These are phyloP conservation scores for Gnatocerus cornutus DNA, from an alignment of 2,888 invertebrate species.

Conservation along the genomic window DNA sequence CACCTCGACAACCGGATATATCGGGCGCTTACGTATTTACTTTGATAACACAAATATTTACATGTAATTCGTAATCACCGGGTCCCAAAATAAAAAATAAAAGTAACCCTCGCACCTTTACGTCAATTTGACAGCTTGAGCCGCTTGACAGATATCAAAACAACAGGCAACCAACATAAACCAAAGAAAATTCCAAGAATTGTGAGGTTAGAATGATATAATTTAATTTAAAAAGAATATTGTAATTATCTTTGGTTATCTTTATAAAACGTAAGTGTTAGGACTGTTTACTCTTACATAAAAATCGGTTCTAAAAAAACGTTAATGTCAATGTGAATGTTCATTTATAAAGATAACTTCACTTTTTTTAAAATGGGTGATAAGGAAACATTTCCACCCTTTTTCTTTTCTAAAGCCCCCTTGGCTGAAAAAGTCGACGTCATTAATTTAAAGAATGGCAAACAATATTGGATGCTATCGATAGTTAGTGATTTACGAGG, in stretches of 20 bases:
- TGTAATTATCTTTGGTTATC: too few relatives aligned
- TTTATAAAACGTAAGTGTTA: too few relatives aligned
- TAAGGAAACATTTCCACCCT: slow-evolving; percentile 21
- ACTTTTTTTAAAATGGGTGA: slow-evolving; percentile 32
- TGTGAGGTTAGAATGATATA: slow-evolving; percentile 12
- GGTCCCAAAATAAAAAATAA: slow-evolving; percentile 35
- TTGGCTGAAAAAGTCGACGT: slow-evolving; percentile 34
- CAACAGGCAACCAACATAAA: background rate
- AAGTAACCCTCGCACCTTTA: slow-evolving; percentile 3
- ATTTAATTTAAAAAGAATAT: too few relatives aligned
- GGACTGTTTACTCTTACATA: too few relatives aligned
- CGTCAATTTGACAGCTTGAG: slow-evolving; percentile 17
- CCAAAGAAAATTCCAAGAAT: background rate
- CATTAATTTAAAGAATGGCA: slow-evolving; percentile 52
- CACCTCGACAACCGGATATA: background rate
- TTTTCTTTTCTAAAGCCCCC: slow-evolving; percentile 39
- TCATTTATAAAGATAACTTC: slow-evolving; percentile 23
- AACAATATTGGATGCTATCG: slow-evolving; percentile 57
- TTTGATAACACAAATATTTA: slow-evolving; percentile 27
- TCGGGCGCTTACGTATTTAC: background rate
- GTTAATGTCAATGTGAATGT: too few relatives aligned
- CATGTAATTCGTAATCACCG: slow-evolving; percentile 12
- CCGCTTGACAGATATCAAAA: slow-evolving; percentile 18
- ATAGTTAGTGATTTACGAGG: slow-evolving; percentile 45
- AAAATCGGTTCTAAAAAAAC: too few relatives aligned